phyloP scores from a whole-genome alignment of 2,797 vertebrate genomes.

The Ambastaia sidthimunki region DNA sequence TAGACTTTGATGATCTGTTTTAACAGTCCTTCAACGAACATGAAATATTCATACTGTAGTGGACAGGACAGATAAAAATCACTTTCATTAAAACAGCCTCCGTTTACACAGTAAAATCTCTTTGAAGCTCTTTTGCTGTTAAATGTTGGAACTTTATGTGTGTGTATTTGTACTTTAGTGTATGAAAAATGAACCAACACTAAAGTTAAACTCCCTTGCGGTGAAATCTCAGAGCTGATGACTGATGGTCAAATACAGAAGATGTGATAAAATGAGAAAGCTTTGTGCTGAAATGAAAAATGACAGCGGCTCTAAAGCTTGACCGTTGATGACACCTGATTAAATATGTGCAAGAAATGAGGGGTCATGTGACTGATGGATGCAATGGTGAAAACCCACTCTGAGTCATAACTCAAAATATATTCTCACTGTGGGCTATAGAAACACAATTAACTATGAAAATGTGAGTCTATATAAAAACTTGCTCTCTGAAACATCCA shows the following conservation, averaged over 20 bases:
- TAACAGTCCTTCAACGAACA: background rate
- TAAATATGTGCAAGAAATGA: constrained; percentile 18
- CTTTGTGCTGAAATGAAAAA: constrained; percentile 17
- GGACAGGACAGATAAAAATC: constrained; percentile 57
- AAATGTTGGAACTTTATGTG: constrained; percentile 21
- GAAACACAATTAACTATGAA: no score
- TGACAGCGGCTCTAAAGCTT: background rate
- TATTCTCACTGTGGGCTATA: background rate
- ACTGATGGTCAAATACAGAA: background rate
- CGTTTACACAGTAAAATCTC: constrained; percentile 18
- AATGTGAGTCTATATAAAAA: background rate
- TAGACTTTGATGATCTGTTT: background rate
- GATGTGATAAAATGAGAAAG: background rate
- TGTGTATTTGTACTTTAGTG: background rate
- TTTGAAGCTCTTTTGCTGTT: constrained; percentile 22
- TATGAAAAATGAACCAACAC: constrained; percentile 49
- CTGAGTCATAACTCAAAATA: background rate
- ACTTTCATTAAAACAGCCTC: constrained; percentile 77
- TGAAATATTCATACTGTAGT: constrained; percentile 17
- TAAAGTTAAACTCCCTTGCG: constrained; percentile 61
- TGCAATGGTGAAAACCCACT: constrained; percentile 7
- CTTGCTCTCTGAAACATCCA: background rate
- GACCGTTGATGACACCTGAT: constrained; percentile 23
- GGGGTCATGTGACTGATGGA: background rate
- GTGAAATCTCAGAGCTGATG: constrained; percentile 38